These are phyloP conservation scores for Lepeophtheirus salmonis DNA, from an alignment of 1,140 invertebrate species.

Conservation along the genomic window DNA sequence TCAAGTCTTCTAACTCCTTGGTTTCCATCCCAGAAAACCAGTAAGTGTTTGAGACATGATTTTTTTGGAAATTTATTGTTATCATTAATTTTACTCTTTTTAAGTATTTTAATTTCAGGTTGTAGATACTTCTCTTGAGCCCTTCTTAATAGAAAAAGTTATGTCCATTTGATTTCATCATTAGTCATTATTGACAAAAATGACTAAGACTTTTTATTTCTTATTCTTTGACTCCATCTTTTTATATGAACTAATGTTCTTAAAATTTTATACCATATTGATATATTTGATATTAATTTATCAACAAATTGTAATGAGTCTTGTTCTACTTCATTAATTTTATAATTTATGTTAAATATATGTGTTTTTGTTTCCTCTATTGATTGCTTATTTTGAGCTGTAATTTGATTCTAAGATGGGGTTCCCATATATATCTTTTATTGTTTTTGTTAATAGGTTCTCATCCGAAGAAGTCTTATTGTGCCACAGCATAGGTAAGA, in stretches of 20 bases:
- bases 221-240: background rate
- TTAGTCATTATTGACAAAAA: background rate
- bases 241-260: background rate
- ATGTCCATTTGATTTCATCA: background rate
- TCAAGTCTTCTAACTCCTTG: background rate
- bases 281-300: background rate
- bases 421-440: too few relatives aligned
- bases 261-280: background rate
- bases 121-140: background rate
- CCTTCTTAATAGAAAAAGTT: background rate
- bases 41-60: background rate
- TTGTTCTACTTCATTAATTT: too few relatives aligned
- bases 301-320: slow-evolving; percentile 1
- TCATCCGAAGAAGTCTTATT: too few relatives aligned
- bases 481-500: too few relatives aligned
- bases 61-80: background rate
- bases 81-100: background rate
- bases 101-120: background rate
- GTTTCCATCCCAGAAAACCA: background rate
- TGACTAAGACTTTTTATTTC: too few relatives aligned
- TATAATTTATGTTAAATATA: too few relatives aligned
- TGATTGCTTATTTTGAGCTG: too few relatives aligned
- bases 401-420: too few relatives aligned
- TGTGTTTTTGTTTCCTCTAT: too few relatives aligned
- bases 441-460: too few relatives aligned